A percentile compares a stretch with the other conserved stretches of the same genome.
Conservation (phyloP, 1,140 invertebrate species). For the Drosophila virilis region DNA sequence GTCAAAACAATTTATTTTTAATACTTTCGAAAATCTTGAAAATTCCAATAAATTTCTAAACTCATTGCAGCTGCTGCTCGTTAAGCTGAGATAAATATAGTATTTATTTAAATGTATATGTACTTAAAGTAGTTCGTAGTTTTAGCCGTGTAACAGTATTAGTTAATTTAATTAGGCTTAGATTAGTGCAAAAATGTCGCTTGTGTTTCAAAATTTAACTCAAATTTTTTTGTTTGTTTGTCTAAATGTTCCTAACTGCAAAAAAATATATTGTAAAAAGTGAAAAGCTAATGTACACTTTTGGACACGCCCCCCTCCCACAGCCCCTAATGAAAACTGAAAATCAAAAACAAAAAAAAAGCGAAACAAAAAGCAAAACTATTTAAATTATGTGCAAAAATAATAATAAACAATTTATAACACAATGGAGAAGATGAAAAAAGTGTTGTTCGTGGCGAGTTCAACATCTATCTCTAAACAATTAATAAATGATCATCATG, state of each 20-base stretch:
- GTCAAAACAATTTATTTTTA: background rate
- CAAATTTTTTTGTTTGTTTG: constrained; percentile 50
- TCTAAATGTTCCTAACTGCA: constrained; percentile 70
- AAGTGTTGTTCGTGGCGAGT: constrained; percentile 17
- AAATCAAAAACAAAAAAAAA: constrained; percentile 53
- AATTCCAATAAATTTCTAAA: background rate
- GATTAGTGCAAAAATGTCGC: constrained; percentile 41
- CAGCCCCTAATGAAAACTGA: constrained; percentile 20
- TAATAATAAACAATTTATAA: constrained; percentile 78
- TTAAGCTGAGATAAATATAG: constrained; percentile 14
- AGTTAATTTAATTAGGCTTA: constrained; percentile 80
- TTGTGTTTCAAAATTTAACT: constrained; percentile 23
- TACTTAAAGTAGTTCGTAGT: constrained; percentile 46
- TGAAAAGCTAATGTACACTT: constrained; percentile 60
- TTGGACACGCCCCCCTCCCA: constrained; percentile 37
- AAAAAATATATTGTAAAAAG: constrained; percentile 65
- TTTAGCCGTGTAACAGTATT: constrained; percentile 78
- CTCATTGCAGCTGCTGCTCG: constrained; percentile 7
- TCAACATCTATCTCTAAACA: constrained; percentile 24
- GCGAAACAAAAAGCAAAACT: constrained; percentile 53
- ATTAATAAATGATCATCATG: constrained; percentile 42
- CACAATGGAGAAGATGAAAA: constrained; percentile 45
- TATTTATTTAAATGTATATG: constrained; percentile 29
- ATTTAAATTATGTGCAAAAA: constrained; percentile 81
- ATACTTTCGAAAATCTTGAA: background rate